These are phyloP conservation scores for Pediacus dermestoides DNA, from an alignment of 2,888 invertebrate species.

Conservation along the genomic window DNA sequence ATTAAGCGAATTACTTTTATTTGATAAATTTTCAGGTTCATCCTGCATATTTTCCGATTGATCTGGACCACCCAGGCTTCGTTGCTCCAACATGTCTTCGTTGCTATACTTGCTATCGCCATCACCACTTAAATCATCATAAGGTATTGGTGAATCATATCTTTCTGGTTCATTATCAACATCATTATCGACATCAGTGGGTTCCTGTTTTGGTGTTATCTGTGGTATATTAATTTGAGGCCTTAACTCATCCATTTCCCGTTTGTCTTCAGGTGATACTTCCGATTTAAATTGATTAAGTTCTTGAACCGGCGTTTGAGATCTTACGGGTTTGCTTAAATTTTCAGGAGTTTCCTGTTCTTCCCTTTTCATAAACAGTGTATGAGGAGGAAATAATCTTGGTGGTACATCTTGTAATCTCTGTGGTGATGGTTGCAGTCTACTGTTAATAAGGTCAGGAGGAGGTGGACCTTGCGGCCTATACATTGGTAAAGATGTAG, in stretches of 20 bases:
- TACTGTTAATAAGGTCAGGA: slow-evolving; percentile 60
- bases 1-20: slow-evolving; percentile 60
- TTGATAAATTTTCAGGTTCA: slow-evolving; percentile 77
- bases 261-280: slow-evolving; percentile 35
- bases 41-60: slow-evolving; percentile 59
- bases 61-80: slow-evolving; percentile 59
- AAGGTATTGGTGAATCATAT: slow-evolving; percentile 64
- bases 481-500: slow-evolving; percentile 59
- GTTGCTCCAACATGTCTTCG: slow-evolving; percentile 58
- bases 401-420: slow-evolving; percentile 52
- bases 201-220: slow-evolving; percentile 65
- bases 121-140: slow-evolving; percentile 76
- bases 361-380: slow-evolving; percentile 64
- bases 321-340: slow-evolving; percentile 65
- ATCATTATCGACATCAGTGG: slow-evolving; percentile 61
- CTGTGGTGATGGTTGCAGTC: slow-evolving; percentile 58
- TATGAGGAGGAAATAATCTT: slow-evolving; percentile 66
- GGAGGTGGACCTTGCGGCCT: slow-evolving; percentile 55
- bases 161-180: slow-evolving; percentile 61
- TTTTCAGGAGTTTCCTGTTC: slow-evolving; percentile 76
- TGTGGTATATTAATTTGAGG: slow-evolving; percentile 46
- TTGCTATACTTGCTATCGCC: slow-evolving; percentile 69
- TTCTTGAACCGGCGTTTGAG: slow-evolving; percentile 49
- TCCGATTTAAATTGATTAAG: slow-evolving; percentile 29
- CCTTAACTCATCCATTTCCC: slow-evolving; percentile 16